Evolutionary conservation across 2,797 vertebrate species (phyloP), one percentile per base, ranked within the genome.

Genomic region (Pitangus sulphuratus): DNA sequence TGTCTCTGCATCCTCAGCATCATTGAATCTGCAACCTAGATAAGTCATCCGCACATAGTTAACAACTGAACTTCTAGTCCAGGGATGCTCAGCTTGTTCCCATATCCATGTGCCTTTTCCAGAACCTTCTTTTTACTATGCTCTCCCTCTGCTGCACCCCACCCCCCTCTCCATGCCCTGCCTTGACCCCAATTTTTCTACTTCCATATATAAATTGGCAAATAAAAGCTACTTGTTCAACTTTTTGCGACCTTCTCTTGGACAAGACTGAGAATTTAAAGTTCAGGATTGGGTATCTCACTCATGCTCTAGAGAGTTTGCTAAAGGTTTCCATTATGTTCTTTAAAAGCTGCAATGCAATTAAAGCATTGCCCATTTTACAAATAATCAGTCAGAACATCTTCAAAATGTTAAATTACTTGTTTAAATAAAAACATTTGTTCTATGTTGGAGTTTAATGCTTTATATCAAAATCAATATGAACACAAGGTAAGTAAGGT

Each of bases 81-180:
- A 71, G 50, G 40, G 30, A 47, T 30, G 8, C 31, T 62, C 35
- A 44, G 3, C 13, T 72, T 69, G 24, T 50, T 57, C 47, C 50
- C 4, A 16, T 44, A 60, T 10, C 33, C 25, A 44, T 5, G 6
- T 51, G 2, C 14, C 8, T 50, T 64, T 26, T 8, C 42, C 72
- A 42, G 11, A 69, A n/a, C 5, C 31, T 79, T 58, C 2, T 18
- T 51, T 76, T 45, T 54, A 30, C 10, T 37, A 1, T 2, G 0
- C 1, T 20, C 4, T 33, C 4, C 42, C 28, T 64, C 15, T 71
- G 14, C 24, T 64, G n/a, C 24, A 42, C 9, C 44, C 11, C 16
- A 8, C 4, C 9, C 21, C 3, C 1, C 8, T 6, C 31, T 17
- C 20, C 15, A 16, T 6, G 3, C 3, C 7, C 15, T 1, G 2